Evolutionary conservation across 2,888 invertebrate species (phyloP).

Genomic region (Tenodera sinensis): DNA sequence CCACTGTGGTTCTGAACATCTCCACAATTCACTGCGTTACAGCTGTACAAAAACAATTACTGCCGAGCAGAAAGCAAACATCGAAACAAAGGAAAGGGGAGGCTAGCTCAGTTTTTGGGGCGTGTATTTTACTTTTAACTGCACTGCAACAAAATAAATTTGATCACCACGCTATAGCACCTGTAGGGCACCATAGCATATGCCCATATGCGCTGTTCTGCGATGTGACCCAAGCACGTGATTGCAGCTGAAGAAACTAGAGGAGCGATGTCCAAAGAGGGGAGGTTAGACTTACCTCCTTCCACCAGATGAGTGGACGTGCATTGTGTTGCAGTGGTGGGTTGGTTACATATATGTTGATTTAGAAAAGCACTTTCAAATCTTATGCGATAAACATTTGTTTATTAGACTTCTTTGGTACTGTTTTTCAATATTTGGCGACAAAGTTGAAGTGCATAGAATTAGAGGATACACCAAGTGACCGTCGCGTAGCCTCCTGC

Average conservation of each 20-base stretch:
- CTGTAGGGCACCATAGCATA: not conserved
- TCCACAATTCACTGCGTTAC: not conserved
- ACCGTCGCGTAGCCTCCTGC: too few species aligned
- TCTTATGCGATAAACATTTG: too few species aligned
- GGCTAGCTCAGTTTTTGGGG: not conserved
- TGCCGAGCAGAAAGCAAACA: not conserved
- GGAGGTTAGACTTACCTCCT: too few species aligned
- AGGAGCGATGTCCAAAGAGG: too few species aligned
- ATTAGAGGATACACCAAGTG: too few species aligned
- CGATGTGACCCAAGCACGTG: not conserved
- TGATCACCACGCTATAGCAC: not conserved
- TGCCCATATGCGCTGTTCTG: not conserved
- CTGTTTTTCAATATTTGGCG: too few species aligned
- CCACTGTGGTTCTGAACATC: not conserved
- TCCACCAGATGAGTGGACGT: too few species aligned
- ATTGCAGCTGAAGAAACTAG: not conserved
- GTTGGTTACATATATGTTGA: too few species aligned
- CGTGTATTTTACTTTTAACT: not conserved
- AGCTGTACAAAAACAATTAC: not conserved
- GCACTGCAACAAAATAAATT: not conserved
- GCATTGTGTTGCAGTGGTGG: too few species aligned
- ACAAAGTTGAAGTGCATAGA: too few species aligned
- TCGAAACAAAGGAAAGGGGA: not conserved
- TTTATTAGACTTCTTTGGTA: too few species aligned
- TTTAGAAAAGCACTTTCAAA: too few species aligned